Evolutionary conservation across 1,140 invertebrate genomes (phyloP).

Genomic region (Geopemphigus sp.): DNA sequence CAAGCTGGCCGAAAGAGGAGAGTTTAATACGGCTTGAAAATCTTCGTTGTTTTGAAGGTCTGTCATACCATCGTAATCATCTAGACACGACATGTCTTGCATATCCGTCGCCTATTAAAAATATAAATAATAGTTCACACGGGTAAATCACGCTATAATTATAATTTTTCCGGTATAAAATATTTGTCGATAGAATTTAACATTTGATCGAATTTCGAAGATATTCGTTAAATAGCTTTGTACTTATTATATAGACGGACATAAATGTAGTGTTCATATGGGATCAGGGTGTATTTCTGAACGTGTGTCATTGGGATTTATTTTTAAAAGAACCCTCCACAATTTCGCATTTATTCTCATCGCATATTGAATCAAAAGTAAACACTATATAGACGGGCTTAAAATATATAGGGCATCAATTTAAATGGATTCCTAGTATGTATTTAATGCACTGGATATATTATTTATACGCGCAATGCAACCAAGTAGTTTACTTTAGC

Average conservation of each 20-base stretch:
- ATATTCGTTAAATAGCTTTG: neutral
- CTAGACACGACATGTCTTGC: slow-evolving; percentile 44
- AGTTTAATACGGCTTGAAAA: slow-evolving; percentile 71
- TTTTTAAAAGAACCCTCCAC: neutral
- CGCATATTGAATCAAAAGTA: slow-evolving; percentile 40
- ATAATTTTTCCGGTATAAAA: too few species aligned
- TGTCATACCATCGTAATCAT: slow-evolving; percentile 57
- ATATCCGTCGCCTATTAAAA: slow-evolving; percentile 36
- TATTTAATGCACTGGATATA: slow-evolving; percentile 26
- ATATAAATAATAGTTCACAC: neutral
- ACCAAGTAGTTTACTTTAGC: slow-evolving; percentile 29
- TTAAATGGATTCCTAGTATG: slow-evolving; percentile 22
- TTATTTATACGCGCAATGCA: slow-evolving; percentile 14
- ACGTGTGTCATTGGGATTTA: neutral
- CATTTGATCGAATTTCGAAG: neutral
- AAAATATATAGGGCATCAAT: slow-evolving; percentile 1
- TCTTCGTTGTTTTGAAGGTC: slow-evolving; percentile 62
- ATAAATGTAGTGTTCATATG: neutral
- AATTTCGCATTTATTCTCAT: neutral
- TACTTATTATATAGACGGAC: neutral
- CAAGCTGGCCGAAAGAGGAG: slow-evolving; percentile 72
- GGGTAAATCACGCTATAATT: neutral
- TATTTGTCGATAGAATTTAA: neutral
- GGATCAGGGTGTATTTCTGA: neutral
- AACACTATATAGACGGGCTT: neutral